Evolutionary conservation across 2,113 vertebrate genomes (phyloP), one percentile per base, ranked within the genome.

Genomic region (Perca schrenkii): DNA sequence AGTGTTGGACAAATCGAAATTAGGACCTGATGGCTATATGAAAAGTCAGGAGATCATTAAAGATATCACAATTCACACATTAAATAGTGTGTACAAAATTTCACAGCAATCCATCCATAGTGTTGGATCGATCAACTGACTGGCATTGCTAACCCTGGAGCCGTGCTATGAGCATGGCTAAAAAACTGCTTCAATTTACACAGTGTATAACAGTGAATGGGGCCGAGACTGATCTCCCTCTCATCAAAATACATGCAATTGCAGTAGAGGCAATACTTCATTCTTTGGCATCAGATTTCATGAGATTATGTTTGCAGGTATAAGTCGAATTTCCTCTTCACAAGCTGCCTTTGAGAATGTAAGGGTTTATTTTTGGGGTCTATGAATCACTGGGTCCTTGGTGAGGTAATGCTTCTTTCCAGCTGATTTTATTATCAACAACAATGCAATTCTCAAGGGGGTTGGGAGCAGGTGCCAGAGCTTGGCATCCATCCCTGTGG

Each of bases 361-460:
- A 22, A 34, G 36, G 4, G 17, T 49, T 43, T 71, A 54, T 47
- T 63, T 70, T 22, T 1, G 4, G 19, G 40, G 19, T 49, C 14
- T 57, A 57, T 80, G 25, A 80, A 80, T 80, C 68, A 73, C 34
- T 17, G 36, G 0, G 8, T 65, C 52, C 21, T 1, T 15, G 12
- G 28, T 50, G 28, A 74, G 28, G 22, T 43, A 4, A 4, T 80
- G 60, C 50, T 21, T 73, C 25, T 60, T 60, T 58, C 60, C 53
- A 13, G 16, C 12, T 43, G 53, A 60, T 60, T 74, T 80, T 43
- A 74, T 58, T 43, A 50, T 36, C 60, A 74, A 28, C 70, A 56
- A 28, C 61, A 79, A 34, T 10, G 25, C 11, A 17, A 43, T 52
- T 60, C 70, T 74, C 53, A 50, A 6, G 28, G 53, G 70, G n/a